Percentiles rank a stretch among this genome's conserved stretches.
Conservation (phyloP, 2,888 invertebrate genomes). For the Cremastobaeus sp. region DNA sequence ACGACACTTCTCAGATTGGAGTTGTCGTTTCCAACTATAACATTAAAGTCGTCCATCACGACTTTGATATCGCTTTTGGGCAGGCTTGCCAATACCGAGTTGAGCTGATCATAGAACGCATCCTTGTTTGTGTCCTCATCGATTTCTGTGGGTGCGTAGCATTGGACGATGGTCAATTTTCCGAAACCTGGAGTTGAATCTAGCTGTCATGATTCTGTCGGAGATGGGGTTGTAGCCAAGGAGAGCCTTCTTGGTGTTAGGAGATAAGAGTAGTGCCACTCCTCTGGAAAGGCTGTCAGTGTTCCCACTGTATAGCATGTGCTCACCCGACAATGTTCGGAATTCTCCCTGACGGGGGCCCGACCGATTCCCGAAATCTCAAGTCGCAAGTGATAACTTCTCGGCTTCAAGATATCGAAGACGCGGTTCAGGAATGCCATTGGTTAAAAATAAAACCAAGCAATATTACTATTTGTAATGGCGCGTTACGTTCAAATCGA, state of each 20-base stretch:
- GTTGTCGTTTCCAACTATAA: constrained; percentile 12
- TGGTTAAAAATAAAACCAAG: no score
- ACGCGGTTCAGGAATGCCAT: no score
- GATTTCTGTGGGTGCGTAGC: neutral
- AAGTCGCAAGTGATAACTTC: no score
- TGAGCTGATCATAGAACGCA: constrained; percentile 2
- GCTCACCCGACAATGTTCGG: constrained; percentile 1
- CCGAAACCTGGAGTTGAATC: constrained; percentile 13
- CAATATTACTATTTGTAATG: no score
- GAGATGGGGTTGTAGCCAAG: constrained; percentile 4
- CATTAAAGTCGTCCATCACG: constrained; percentile 22
- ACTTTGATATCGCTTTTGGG: constrained; percentile 20
- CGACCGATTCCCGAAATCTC: no score
- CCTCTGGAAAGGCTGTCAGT: neutral
- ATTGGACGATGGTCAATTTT: constrained; percentile 12
- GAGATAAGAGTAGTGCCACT: constrained; percentile 7
- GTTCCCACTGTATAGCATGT: constrained; percentile 9
- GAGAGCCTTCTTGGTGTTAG: constrained; percentile 8
- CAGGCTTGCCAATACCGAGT: neutral
- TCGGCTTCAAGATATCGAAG: no score
- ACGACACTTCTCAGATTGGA: neutral
- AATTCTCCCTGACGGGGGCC: constrained; percentile 17
- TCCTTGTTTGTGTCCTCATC: constrained; percentile 2
- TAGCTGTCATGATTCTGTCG: constrained; percentile 10
- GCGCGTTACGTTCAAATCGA: no score